A percentile compares a stretch with the other conserved stretches of the same genome.
Conservation (phyloP, 2,888 invertebrate species). For the Agonum fuliginosum region DNA sequence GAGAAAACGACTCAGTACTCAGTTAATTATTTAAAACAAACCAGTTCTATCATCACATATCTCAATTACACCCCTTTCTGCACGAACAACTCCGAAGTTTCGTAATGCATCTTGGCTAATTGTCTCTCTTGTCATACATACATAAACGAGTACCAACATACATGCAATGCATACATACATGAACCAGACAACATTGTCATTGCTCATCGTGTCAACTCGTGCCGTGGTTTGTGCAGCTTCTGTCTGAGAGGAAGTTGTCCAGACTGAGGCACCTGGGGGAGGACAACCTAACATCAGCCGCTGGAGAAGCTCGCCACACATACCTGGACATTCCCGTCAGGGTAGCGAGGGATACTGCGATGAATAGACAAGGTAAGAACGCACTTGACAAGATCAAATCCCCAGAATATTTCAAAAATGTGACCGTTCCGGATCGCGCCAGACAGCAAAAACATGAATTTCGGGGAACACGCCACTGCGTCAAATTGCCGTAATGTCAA, state of each 20-base stretch:
- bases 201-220: neutral
- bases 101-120: neutral
- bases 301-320: slow-evolving; percentile 76
- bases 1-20: too few relatives aligned
- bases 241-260: slow-evolving; percentile 66
- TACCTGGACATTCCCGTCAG: slow-evolving; percentile 78
- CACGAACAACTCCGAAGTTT: neutral
- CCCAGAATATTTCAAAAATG: too few relatives aligned
- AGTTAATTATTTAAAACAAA: too few relatives aligned
- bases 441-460: too few relatives aligned
- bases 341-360: slow-evolving; percentile 76
- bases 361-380: slow-evolving; percentile 77
- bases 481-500: too few relatives aligned
- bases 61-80: neutral
- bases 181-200: neutral
- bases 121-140: neutral
- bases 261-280: slow-evolving; percentile 71
- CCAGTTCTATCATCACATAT: too few relatives aligned
- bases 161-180: neutral
- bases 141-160: neutral
- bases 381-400: too few relatives aligned
- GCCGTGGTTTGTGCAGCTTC: slow-evolving; percentile 60
- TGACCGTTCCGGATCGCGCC: too few relatives aligned
- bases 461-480: too few relatives aligned
- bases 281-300: slow-evolving; percentile 76